phyloP scores from a whole-genome alignment of 1,140 invertebrate species.

The Drosophila carrolli region DNA sequence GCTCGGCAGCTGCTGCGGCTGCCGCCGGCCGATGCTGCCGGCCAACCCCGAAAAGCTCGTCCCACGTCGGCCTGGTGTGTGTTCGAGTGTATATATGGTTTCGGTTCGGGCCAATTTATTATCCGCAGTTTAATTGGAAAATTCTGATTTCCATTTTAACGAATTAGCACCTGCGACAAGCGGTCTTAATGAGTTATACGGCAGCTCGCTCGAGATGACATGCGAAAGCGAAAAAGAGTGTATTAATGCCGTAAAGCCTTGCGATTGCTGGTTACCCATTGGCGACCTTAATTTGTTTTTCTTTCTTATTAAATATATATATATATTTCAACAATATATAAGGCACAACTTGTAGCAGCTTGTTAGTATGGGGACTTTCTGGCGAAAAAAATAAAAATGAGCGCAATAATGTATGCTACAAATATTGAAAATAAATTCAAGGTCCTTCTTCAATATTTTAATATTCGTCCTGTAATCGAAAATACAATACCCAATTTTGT shows the following conservation, averaged over 20 bases:
- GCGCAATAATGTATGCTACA: conserved; percentile 14
- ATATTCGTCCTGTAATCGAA: no score
- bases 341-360: no score
- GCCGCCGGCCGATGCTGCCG: conserved; percentile 35
- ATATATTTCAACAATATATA: no score
- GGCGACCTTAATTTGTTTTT: no score
- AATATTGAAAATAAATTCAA: neutral
- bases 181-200: conserved; percentile 79
- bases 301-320: no score
- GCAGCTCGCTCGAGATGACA: conserved; percentile 61
- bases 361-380: no score
- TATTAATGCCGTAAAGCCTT: conserved; percentile 3
- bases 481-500: no score
- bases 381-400: no score
- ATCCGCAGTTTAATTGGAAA: conserved; percentile 82
- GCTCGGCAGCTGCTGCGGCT: conserved; percentile 48
- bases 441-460: neutral
- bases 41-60: conserved; percentile 43
- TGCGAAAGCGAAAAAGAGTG: conserved; percentile 31
- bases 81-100: conserved; percentile 11
- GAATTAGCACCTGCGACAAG: conserved; percentile 83
- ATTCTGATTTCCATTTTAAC: conserved; percentile 84
- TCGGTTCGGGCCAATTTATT: conserved; percentile 74
- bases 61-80: neutral
- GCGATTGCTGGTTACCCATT: conserved; percentile 3